These are phyloP conservation scores for Criorhina ranunculi DNA, from an alignment of 2,888 invertebrate species.

Conservation along the genomic window DNA sequence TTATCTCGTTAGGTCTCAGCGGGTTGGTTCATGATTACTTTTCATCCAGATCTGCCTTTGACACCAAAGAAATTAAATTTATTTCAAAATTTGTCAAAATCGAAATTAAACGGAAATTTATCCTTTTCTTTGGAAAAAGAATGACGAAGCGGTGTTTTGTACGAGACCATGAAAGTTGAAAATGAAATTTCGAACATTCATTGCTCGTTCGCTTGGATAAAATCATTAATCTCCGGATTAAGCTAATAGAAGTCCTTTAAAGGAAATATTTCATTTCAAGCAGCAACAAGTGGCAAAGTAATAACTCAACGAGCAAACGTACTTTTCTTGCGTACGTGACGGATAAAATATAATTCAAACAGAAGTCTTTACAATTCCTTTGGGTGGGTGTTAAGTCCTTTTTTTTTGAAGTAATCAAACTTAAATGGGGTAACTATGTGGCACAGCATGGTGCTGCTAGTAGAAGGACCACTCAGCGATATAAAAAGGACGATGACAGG, in stretches of 20 bases:
- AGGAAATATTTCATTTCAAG: constrained; percentile 35
- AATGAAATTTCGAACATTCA: not conserved
- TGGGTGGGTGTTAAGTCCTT: not conserved
- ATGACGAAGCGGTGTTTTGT: too few species aligned
- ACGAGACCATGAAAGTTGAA: not conserved
- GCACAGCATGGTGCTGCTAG: not conserved
- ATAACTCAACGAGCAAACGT: constrained; percentile 32
- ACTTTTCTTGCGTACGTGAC: constrained; percentile 31
- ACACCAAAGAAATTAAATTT: too few species aligned
- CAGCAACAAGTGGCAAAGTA: constrained; percentile 29
- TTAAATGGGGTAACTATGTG: constrained; percentile 32
- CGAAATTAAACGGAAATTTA: too few species aligned
- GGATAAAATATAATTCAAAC: constrained; percentile 16
- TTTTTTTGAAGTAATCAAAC: constrained; percentile 11
- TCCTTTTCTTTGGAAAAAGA: too few species aligned
- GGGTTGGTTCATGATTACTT: too few species aligned
- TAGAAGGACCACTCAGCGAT: not conserved
- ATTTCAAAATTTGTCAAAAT: too few species aligned
- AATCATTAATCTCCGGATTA: constrained; percentile 32
- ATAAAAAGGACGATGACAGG: not conserved
- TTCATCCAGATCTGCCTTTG: too few species aligned
- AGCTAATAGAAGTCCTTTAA: constrained; percentile 22
- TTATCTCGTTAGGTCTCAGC: too few species aligned
- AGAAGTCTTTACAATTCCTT: not conserved
- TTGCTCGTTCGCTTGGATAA: not conserved